Evolutionary conservation across 1,140 invertebrate species (phyloP), one percentile per base, ranked within the genome.

Genomic region (Hypothenemus hampei): DNA sequence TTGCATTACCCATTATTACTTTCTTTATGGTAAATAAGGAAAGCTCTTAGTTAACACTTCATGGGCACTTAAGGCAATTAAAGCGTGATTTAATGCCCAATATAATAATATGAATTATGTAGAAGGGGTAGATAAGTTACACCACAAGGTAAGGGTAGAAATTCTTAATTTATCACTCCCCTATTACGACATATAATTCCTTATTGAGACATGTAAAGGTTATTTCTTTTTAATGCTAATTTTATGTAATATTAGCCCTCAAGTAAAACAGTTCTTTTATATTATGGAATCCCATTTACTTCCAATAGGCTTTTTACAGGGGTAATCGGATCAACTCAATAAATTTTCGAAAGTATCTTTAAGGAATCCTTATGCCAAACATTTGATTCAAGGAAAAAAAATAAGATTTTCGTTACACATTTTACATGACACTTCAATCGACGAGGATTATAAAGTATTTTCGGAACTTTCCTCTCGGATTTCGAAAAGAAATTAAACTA

Each of bases 31-130:
- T 53, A 53, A 53, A 53, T 44, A 44, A 44, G 22, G 29, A 53
- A 53, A 36, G 50, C 39, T 44, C 50, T 53, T 53, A 44, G 24
- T 53, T 53, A 53, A 53, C 50, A 53, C 50, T 53, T 53, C 40
- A 53, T 40, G 40, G 50, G 50, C 50, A 53, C 50, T 53, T 53
- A 53, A 44, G 40, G 50, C 50, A 53, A 53, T 53, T 53, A 44
- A 43, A 53, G 44, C 45, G 36, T 53, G 50, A 53, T 53, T 53
- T 53, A 53, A 36, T 43, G 15, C 18, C 50, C 24, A 29, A 53
- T 53, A 21, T 53, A 53, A 53, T 53, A 44, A 53, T 29, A 44
- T 53, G 50, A 53, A 44, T 53, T 53, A 53, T 53, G 29, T 53
- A 44, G 40, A 31, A 53, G 50, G 50, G 50, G 48, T 53, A 44